Base-by-base conservation (phyloP, 2,113 vertebrate genomes). In the Crotalus tigris region DNA sequence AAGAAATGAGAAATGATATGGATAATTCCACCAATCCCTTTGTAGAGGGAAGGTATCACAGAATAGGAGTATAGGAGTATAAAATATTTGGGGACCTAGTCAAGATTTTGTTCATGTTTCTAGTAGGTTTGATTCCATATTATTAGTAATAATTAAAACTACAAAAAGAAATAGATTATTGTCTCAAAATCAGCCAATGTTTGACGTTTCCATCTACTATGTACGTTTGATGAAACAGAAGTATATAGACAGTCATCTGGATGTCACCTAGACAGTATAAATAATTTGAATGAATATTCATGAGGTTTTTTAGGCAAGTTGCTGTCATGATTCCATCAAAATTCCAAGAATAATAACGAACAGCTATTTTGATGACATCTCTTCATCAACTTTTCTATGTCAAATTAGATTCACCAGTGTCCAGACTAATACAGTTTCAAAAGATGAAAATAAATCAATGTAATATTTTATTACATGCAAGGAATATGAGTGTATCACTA, bases 261-360 rank as follows among this genome's bases (percentile, higher is more conserved):
- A 97, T 97, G 96, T 96, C 95, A 96, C 92, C 75, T 3, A 88
- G n/a, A 92, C 94, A 93, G 88, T 91, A 91, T 90, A 94, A 94
- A 85, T 94, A 86, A 61, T 85, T 39, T 33, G 46, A 91, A 96
- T 97, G 96, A 97, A 97, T 98, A 98, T 97, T 97, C 97, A 97
- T 97, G 53, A 69, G 90, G 91, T 92, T 23, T 90, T 64, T 59
- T 93, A 90, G 95, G 91, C 94, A 92, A 90, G 92, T 94, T 96
- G 95, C 95, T 97, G 95, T 96, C 95, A 90, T 85, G 91, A 87
- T 92, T 96, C 95, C 69, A 94, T 97, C 96, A 95, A 95, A 93
- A 96, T 94, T 94, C 95, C 95, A 89, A 5, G 85, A 95, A 95
- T 93, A 96, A 94, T 95, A 96, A 96, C 89, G 75, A 88, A 39